Conservation (phyloP, 2,797 vertebrate species). For the Erethizon dorsatum region DNA sequence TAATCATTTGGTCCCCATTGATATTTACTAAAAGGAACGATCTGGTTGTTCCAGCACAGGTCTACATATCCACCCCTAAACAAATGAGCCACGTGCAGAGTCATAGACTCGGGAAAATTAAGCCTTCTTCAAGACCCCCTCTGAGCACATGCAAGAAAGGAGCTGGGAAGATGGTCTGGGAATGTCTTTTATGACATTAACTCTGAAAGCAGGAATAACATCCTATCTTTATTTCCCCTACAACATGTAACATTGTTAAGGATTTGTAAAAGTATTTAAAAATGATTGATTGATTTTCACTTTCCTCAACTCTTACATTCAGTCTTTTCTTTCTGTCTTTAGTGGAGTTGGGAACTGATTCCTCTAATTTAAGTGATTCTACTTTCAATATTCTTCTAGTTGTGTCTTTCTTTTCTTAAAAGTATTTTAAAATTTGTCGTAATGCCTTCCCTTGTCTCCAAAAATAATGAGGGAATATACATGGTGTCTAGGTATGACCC, state of each 20-base stretch:
- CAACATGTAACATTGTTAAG: background rate
- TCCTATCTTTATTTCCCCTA: background rate
- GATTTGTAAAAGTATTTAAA: background rate
- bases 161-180: background rate
- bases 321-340: background rate
- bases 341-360: background rate
- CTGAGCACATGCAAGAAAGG: background rate
- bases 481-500: background rate
- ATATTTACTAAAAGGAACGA: background rate
- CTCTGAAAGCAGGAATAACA: background rate
- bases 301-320: background rate
- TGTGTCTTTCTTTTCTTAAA: background rate
- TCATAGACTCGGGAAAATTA: background rate
- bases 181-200: background rate
- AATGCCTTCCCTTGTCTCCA: conserved; percentile 15
- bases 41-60: background rate
- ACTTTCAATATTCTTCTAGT: background rate
- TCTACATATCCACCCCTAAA: background rate
- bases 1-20: background rate
- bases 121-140: background rate
- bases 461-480: background rate
- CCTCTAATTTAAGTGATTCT: background rate
- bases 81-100: background rate
- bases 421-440: background rate
- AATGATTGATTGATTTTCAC: background rate